These are phyloP conservation scores for Hydrotaea diabolus DNA, from an alignment of 2,888 invertebrate species.

Conservation along the genomic window DNA sequence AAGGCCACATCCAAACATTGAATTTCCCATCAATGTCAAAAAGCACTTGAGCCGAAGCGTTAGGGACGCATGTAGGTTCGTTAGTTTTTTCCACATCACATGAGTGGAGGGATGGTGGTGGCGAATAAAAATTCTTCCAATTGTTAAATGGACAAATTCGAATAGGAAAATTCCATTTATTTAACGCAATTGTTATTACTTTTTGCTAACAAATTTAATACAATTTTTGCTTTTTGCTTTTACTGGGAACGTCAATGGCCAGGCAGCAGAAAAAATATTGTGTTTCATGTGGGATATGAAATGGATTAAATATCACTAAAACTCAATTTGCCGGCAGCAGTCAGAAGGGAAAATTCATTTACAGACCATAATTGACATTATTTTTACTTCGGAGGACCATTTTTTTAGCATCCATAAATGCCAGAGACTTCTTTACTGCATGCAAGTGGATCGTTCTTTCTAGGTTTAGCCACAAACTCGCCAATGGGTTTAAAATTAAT, in stretches of 20 bases:
- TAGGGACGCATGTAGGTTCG: not conserved
- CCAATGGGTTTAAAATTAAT: no score
- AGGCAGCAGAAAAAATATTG: not conserved
- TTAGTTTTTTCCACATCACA: not conserved
- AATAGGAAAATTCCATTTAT: slow-evolving; percentile 4
- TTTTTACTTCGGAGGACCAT: slow-evolving; percentile 7
- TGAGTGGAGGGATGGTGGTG: not conserved
- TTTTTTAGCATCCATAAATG: no score
- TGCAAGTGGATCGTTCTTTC: no score
- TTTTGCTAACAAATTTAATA: slow-evolving; percentile 1
- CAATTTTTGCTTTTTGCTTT: not conserved
- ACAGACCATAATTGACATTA: slow-evolving; percentile 6
- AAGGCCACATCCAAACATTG: slow-evolving; percentile 44
- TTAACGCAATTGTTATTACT: slow-evolving; percentile 2
- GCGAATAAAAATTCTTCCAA: not conserved
- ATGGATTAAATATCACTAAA: not conserved
- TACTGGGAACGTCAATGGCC: no score
- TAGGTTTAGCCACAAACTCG: no score
- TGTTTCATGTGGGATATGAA: not conserved
- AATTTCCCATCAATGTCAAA: slow-evolving; percentile 54
- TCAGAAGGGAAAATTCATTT: not conserved
- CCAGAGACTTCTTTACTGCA: no score
- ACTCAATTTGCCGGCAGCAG: not conserved
- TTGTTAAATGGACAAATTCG: not conserved
- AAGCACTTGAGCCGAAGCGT: no score